Percentiles rank a stretch among this genome's conserved stretches.
Conservation (phyloP, 2,113 vertebrate genomes). For the Cheilinus undulatus region DNA sequence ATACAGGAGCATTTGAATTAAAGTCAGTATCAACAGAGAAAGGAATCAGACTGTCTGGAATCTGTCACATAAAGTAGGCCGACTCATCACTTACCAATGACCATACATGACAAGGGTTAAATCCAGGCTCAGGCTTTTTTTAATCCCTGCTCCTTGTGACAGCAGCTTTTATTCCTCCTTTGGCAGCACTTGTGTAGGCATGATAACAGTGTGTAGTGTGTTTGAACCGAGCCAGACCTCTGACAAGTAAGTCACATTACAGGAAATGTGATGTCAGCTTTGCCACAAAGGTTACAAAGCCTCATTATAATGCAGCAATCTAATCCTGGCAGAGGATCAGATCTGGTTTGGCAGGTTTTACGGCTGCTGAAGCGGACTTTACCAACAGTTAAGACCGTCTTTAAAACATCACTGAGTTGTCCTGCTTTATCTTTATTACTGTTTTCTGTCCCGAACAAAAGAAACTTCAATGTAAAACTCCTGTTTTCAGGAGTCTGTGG, state of each 20-base stretch:
- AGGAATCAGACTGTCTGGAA: neutral
- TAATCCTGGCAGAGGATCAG: constrained; percentile 3
- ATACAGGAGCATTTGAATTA: neutral
- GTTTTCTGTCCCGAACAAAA: neutral
- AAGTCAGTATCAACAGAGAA: neutral
- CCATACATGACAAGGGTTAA: constrained; percentile 18
- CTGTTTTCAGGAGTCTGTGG: neutral
- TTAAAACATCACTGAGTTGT: neutral
- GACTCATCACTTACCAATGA: constrained; percentile 4
- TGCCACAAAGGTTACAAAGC: neutral
- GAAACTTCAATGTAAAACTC: neutral
- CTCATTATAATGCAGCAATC: constrained; percentile 31
- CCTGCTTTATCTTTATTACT: neutral
- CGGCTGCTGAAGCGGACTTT: neutral
- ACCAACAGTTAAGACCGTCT: neutral
- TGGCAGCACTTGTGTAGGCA: constrained; percentile 30
- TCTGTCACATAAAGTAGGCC: constrained; percentile 9
- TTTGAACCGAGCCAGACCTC: constrained; percentile 41
- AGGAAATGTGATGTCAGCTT: constrained; percentile 33
- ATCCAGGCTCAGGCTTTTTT: neutral
- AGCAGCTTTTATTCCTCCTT: constrained; percentile 17
- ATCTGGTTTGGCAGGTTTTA: constrained; percentile 3
- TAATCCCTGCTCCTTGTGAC: constrained; percentile 22
- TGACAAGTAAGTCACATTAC: constrained; percentile 21
- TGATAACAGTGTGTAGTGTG: constrained; percentile 39